A percentile compares a stretch with the other conserved stretches of the same genome.
These are phyloP conservation scores for Pipistrellus pipistrellus DNA, from an alignment of 2,797 vertebrate species.

Conservation along the genomic window DNA sequence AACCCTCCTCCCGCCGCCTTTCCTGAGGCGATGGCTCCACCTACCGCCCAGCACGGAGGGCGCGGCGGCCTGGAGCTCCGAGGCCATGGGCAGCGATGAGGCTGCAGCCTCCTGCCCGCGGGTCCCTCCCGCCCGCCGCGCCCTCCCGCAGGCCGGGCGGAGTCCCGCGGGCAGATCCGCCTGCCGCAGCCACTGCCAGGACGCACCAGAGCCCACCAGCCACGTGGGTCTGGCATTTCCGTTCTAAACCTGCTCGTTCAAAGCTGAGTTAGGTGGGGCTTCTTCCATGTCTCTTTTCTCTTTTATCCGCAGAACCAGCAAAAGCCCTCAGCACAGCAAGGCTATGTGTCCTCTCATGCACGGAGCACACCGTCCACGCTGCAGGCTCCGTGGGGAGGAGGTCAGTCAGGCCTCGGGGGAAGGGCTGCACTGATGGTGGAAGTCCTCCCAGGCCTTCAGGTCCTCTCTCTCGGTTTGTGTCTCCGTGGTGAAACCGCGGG, in stretches of 20 bases:
- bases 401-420: neutral
- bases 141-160: too few species aligned
- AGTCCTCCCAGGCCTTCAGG: neutral
- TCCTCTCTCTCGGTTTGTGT: neutral
- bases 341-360: too few species aligned
- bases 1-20: constrained; percentile 51
- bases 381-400: neutral
- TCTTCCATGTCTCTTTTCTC: neutral
- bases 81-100: constrained; percentile 27
- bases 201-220: constrained; percentile 61
- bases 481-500: neutral
- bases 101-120: constrained; percentile 6
- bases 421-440: too few species aligned
- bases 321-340: neutral
- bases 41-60: constrained; percentile 85
- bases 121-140: neutral
- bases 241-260: constrained; percentile 78
- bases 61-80: neutral
- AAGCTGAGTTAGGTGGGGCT: constrained; percentile 23
- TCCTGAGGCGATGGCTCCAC: constrained; percentile 88
- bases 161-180: neutral
- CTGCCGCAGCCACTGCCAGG: constrained; percentile 67
- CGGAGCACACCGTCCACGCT: too few species aligned
- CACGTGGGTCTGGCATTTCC: constrained; percentile 62
- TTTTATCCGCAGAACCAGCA: constrained; percentile 49